These are phyloP conservation scores for Ceratotherium simum DNA, from an alignment of 2,113 vertebrate species.

Conservation along the genomic window DNA sequence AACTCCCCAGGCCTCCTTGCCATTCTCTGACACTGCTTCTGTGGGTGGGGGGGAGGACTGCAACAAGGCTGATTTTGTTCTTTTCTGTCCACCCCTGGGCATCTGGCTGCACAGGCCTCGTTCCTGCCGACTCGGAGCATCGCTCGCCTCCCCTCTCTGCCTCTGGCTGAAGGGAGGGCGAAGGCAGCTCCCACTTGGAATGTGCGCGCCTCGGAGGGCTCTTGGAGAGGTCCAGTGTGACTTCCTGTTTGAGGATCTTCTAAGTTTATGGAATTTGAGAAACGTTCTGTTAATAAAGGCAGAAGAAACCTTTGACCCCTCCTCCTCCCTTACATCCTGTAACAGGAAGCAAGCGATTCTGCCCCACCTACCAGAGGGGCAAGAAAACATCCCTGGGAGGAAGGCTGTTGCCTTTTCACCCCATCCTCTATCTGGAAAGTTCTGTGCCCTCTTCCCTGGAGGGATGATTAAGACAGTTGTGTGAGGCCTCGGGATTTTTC, in stretches of 20 bases:
- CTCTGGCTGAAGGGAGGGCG: not conserved
- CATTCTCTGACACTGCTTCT: fast-evolving
- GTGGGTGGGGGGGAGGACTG: fast-evolving
- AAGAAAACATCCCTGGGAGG: not conserved
- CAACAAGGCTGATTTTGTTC: fast-evolving
- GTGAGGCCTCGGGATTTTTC: not conserved
- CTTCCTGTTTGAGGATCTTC: slow-evolving; percentile 73
- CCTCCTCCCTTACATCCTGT: slow-evolving; percentile 67
- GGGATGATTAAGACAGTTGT: not conserved
- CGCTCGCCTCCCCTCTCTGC: fast-evolving
- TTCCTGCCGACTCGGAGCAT: not conserved
- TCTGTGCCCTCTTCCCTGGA: slow-evolving; percentile 12
- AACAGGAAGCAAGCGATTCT: slow-evolving; percentile 60
- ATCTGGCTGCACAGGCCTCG: not conserved
- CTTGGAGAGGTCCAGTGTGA: not conserved
- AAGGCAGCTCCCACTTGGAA: not conserved
- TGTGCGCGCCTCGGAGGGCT: not conserved
- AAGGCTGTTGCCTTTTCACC: slow-evolving; percentile 53
- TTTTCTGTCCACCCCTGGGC: fast-evolving
- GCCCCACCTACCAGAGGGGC: slow-evolving; percentile 62
- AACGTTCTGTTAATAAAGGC: slow-evolving; percentile 57
- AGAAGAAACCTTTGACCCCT: slow-evolving; percentile 51
- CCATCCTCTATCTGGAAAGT: slow-evolving; percentile 59
- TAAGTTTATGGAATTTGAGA: slow-evolving; percentile 74
- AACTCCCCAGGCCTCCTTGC: not conserved